Conservation (phyloP, 2,888 invertebrate genomes). For the Epinotia nisella region DNA sequence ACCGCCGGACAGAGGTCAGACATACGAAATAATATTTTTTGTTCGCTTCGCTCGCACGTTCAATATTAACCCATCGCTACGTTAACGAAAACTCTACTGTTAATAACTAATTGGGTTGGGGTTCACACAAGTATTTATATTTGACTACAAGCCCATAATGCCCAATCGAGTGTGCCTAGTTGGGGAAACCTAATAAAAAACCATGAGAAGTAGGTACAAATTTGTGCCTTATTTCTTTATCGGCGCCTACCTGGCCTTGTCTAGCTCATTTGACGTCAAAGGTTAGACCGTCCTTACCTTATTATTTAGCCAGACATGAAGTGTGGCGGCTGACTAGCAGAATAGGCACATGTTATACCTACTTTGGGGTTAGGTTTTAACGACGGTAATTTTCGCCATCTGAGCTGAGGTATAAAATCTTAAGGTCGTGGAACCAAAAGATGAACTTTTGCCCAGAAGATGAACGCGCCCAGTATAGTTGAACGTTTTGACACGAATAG, state of each 20-base stretch:
- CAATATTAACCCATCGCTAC: too few species aligned
- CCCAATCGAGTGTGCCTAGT: background rate
- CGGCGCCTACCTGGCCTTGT: constrained; percentile 47
- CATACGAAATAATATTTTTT: too few species aligned
- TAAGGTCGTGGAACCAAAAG: too few species aligned
- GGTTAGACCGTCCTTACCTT: constrained; percentile 49
- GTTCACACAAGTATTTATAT: too few species aligned
- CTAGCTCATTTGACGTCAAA: constrained; percentile 50
- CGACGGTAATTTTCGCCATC: background rate
- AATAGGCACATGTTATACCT: background rate
- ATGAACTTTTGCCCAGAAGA: too few species aligned
- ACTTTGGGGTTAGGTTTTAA: background rate
- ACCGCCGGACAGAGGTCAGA: too few species aligned
- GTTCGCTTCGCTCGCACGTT: too few species aligned
- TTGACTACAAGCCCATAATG: constrained; percentile 23
- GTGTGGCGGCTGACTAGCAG: background rate
- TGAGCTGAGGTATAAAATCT: background rate
- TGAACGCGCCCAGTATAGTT: too few species aligned
- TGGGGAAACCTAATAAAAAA: constrained; percentile 9
- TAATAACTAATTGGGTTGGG: too few species aligned
- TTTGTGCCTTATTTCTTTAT: constrained; percentile 48
- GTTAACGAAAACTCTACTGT: too few species aligned
- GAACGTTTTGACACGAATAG: too few species aligned
- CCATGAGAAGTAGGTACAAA: constrained; percentile 4
- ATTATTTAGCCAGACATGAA: constrained; percentile 26